Percentiles rank a stretch among this genome's conserved stretches.
Evolutionary conservation across 2,888 invertebrate genomes (phyloP).

Genomic region (Patella ulyssiponensis): DNA sequence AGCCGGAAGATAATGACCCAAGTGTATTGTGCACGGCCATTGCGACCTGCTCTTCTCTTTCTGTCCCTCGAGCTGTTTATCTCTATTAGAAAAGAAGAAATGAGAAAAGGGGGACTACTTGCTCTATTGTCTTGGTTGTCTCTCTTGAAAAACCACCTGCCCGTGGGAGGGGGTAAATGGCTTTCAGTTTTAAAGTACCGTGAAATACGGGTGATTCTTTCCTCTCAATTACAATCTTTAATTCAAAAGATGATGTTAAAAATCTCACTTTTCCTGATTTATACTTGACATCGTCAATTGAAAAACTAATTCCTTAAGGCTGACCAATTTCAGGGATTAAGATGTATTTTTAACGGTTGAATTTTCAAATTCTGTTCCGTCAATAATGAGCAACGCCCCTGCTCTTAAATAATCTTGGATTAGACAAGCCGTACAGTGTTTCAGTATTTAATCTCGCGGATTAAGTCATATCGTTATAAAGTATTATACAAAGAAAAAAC

Average conservation of each 20-base stretch:
- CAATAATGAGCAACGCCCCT: conserved; percentile 7
- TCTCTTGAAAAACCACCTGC: conserved; percentile 1
- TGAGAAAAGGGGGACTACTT: background rate
- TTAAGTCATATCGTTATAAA: background rate
- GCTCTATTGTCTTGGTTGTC: conserved; percentile 1
- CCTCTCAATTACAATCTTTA: conserved; percentile 12
- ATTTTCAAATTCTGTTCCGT: conserved; percentile 1
- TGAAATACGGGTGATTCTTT: conserved; percentile 11
- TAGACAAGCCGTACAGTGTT: background rate
- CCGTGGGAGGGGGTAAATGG: conserved; percentile 12
- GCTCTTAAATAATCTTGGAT: conserved; percentile 4
- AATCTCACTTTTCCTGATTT: conserved; percentile 9
- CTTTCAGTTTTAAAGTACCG: conserved; percentile 7
- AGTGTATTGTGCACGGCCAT: background rate
- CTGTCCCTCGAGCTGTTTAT: conserved; percentile 8
- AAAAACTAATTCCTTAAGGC: conserved; percentile 11
- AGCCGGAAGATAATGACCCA: background rate
- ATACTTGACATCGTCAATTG: conserved; percentile 9
- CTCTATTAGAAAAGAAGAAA: conserved; percentile 1
- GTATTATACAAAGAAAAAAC: background rate
- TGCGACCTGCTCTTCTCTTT: background rate
- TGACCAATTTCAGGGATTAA: conserved; percentile 9
- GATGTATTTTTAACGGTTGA: conserved; percentile 9
- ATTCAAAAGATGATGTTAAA: conserved; percentile 11
- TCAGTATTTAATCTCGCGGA: background rate